Base-by-base conservation (phyloP, 2,888 invertebrate genomes). In the Andrena flavipes region DNA sequence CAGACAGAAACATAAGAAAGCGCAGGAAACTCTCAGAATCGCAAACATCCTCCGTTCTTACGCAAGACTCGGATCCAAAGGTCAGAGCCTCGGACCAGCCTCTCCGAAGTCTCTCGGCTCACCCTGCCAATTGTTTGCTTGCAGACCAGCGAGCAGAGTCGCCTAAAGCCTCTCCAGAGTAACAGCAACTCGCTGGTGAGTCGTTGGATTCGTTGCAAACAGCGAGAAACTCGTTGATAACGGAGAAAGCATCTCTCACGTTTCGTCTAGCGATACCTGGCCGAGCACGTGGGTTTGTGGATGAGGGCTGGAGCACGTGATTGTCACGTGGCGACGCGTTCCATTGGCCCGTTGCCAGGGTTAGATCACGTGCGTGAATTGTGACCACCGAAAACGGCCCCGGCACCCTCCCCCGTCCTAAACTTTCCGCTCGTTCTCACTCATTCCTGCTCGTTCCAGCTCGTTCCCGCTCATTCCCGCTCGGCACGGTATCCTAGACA, bases 281-380 rank as follows among this genome's bases (percentile, higher is more conserved):
- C 23, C 56, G 56, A 23, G 23, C 56, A 26, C 56, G 56, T 56
- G 56, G 23, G 10, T 56, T 13, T 10, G 10, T 23, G 56, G 56
- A 23, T 1, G 10, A 23, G 56, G 10, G 23, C 20, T 56, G 13
- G 56, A 4, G 23, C 86, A 86, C 80, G 86, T 86, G 86, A 86
- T 86, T 80, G 59, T 49, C 60, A 26, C 80, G 59, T 82, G 79
- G 60, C 16, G 4, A n/a, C 1, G 2, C 10, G n/a, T 51, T 67
- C 59, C 20, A 81, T 78, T 78, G 76, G 68, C 2, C 35, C 13
- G 49, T 30, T 73, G 67, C 70, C 62, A 30, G 73, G 68, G 51
- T 81, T 80, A 68, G 26, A 67, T 76, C 86, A 84, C 82, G 84
- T 80, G 81, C 20, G n/a, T 6, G 8, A 13, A 2, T 30, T 54